Evolutionary conservation across 2,888 invertebrate species (phyloP).

Genomic region (Magallana nippona): DNA sequence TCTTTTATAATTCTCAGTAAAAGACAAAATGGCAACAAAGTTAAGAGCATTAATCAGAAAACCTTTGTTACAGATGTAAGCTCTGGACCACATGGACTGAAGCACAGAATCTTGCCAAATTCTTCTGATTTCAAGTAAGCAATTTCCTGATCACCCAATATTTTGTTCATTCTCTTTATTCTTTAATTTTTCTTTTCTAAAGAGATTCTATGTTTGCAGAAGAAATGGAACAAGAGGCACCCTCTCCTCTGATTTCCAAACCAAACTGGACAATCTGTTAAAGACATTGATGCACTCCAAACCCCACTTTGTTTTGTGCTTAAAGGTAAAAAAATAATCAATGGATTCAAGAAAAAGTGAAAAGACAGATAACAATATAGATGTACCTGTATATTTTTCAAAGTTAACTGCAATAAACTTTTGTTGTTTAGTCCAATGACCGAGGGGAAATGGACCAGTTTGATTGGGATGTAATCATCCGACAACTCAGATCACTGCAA

Average conservation of each 20-base stretch:
- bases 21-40: neutral
- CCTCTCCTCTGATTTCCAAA: slow-evolving; percentile 90
- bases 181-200: neutral
- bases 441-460: slow-evolving; percentile 90
- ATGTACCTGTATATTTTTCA: neutral
- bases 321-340: slow-evolving; percentile 82
- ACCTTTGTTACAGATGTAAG: slow-evolving; percentile 49
- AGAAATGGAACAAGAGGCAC: slow-evolving; percentile 49
- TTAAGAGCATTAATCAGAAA: neutral
- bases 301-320: slow-evolving; percentile 95
- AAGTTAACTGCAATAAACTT: neutral
- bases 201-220: neutral
- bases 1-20: too few relatives aligned
- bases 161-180: neutral
- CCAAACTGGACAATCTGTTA: slow-evolving; percentile 93
- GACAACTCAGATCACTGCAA: slow-evolving; percentile 93
- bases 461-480: slow-evolving; percentile 90
- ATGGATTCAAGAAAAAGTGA: neutral
- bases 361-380: neutral
- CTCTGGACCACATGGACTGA: slow-evolving; percentile 56
- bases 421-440: slow-evolving; percentile 85
- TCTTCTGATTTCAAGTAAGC: slow-evolving; percentile 49
- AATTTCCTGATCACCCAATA: too few relatives aligned
- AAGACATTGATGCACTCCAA: slow-evolving; percentile 94
- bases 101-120: slow-evolving; percentile 56